Evolutionary conservation across 2,888 invertebrate genomes (phyloP).

Genomic region (Beris morrisii): DNA sequence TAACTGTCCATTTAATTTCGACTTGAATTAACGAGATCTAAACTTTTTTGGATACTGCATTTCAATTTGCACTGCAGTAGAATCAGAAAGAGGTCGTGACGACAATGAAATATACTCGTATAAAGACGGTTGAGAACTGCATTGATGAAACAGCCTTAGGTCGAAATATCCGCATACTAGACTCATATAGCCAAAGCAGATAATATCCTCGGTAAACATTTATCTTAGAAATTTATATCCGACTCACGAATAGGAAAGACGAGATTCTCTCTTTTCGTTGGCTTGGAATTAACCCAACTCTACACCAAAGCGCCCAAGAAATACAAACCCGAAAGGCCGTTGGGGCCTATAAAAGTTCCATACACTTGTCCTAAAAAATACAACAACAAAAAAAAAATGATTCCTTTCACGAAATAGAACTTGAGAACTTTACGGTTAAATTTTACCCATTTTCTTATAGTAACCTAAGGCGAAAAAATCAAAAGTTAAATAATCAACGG

Average conservation of each 20-base stretch:
- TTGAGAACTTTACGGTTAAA: constrained; percentile 16
- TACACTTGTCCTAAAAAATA: constrained; percentile 2
- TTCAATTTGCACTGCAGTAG: constrained; percentile 5
- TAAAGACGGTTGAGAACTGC: constrained; percentile 3
- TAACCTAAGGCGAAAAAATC: constrained; percentile 32
- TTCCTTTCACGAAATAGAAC: constrained; percentile 5
- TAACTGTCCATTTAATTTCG: no score
- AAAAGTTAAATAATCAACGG: constrained; percentile 38
- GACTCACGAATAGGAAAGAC: constrained; percentile 33
- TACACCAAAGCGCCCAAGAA: background rate
- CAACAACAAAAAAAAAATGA: background rate
- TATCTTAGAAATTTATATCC: constrained; percentile 37
- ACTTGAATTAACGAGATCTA: no score
- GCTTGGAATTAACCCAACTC: constrained; percentile 7
- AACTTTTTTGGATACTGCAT: background rate
- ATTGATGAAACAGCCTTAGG: constrained; percentile 31
- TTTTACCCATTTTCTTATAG: background rate
- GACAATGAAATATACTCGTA: constrained; percentile 2
- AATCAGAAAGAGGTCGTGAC: background rate
- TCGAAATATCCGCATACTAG: constrained; percentile 18
- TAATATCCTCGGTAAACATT: constrained; percentile 33
- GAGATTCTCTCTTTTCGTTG: constrained; percentile 22
- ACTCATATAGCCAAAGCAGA: constrained; percentile 7
- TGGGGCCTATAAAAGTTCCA: constrained; percentile 11
- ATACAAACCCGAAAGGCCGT: background rate